Base-by-base conservation (phyloP, 2,113 vertebrate species). In the Passer montanus region DNA sequence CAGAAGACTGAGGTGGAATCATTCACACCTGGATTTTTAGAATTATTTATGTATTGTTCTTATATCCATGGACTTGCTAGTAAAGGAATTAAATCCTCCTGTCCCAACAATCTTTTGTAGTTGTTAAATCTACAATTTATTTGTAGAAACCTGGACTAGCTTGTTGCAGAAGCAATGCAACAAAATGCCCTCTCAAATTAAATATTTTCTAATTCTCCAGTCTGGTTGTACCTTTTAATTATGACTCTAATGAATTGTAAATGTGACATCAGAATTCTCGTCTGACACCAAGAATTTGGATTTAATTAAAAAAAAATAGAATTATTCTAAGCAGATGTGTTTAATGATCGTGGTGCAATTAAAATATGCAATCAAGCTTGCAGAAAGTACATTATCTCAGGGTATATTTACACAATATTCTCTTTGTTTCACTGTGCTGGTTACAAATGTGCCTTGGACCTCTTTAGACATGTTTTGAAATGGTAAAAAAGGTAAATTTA, bases 251-350 rank as follows among this genome's bases (percentile, higher is more conserved):
- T 80, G 76, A 92, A 90, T 86, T 91, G 41, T 89, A 95, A 88
- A 94, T 33, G 80, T 74, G 80, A 93, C 80, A 94, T 92, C 74
- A 92, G 86, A 90, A 95, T 96, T 93, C 88, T 89, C 41, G 5
- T 62, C 85, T 87, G 93, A 94, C 68, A 87, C 46, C 50, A 23
- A 82, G 63, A 95, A 94, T 70, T 89, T 88, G 30, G 46, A 31
- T 90, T 94, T 93, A 96, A 95, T 97, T 94, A 74, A 86, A 93
- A 88, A 77, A 89, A 96, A 97, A 78, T 53, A 64, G 90, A 93
- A 91, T 89, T 68, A 90, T 69, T 88, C 31, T n/a, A 44, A 84
- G 64, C 66, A 92, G 75, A 91, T 85, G 86, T 43, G 30, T 81
- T 94, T 90, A 94, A 93, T 7, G 43, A 94, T 76, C 23, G 30